Evolutionary conservation across 2,113 vertebrate species (phyloP).

Genomic region (Varanus salvator): DNA sequence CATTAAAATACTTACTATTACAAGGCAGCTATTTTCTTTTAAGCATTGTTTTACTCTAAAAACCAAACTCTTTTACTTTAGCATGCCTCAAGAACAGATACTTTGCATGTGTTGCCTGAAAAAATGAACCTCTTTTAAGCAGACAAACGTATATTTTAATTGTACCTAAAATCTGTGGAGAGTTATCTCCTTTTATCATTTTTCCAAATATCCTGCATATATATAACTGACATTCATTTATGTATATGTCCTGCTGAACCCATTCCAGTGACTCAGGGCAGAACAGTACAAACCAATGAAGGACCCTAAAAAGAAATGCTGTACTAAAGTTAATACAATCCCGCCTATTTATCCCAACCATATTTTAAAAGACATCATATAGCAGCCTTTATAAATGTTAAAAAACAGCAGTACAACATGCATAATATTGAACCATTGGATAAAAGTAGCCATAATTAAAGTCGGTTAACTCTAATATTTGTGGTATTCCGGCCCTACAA

Average conservation of each 20-base stretch:
- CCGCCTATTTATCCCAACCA: not conserved
- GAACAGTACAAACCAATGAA: not conserved
- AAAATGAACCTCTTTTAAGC: not conserved
- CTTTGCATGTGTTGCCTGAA: not conserved
- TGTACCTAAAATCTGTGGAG: not conserved
- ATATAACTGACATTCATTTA: not conserved
- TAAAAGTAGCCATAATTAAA: not conserved
- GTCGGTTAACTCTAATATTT: not conserved
- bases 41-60: conserved; percentile 2
- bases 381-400: not conserved
- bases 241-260: not conserved
- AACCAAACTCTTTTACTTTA: not conserved
- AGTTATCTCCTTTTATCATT: not conserved
- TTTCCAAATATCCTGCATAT: not conserved
- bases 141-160: not conserved
- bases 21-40: not conserved
- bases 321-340: not conserved
- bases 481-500: not conserved
- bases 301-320: not conserved
- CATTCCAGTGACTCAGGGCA: not conserved
- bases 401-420: not conserved
- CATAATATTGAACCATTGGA: not conserved
- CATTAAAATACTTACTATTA: not conserved
- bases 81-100: not conserved
- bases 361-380: not conserved